Evolutionary conservation across 2,888 invertebrate species (phyloP), one percentile per base, ranked within the genome.

Genomic region (Euproctis similis): DNA sequence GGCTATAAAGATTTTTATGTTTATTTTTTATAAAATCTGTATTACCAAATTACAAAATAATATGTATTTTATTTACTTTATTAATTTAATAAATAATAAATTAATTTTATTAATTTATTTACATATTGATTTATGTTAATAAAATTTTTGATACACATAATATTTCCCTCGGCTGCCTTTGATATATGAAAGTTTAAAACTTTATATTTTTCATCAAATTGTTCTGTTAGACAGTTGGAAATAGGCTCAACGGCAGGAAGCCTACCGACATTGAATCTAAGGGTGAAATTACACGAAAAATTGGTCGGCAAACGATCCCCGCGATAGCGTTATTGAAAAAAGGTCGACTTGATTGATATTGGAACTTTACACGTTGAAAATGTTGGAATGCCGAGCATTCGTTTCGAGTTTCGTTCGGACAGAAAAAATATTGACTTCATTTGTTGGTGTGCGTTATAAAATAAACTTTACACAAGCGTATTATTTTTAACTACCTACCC

Each of bases 401-500:
- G 73, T 75, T 74, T 70, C 72, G 71, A 62, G 71, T 76, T 75
- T 77, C 71, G 72, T 68, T 71, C 69, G 54, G 64, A 60, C 68
- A 76, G 76, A 80, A n/a, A n/a, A n/a, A 80, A 80, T 73, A 81
- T 77, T 73, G 81, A 76, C 80, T 78, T 78, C 66, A 82, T 82
- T 82, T 82, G 74, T 81, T 74, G 73, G 70, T 80, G 82, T 82
- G 81, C 69, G 76, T 65, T 65, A 65, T 65, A 72, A 73, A 78
- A 76, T 80, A 78, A 77, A 80, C 76, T 76, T 63, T 39, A 60
- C 64, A 66, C 59, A 63, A 65, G 59, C 59, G 65, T 74, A 76
- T 80, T 76, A 75, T 77, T 70, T 75, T 69, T 66, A 43, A 50
- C 58, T 47, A 56, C 52, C 50, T 57, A 47, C 30, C 53, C 54